A percentile compares a stretch with the other conserved stretches of the same genome.
Conservation (phyloP, 1,140 invertebrate genomes). For the Leptoteleia sp. region DNA sequence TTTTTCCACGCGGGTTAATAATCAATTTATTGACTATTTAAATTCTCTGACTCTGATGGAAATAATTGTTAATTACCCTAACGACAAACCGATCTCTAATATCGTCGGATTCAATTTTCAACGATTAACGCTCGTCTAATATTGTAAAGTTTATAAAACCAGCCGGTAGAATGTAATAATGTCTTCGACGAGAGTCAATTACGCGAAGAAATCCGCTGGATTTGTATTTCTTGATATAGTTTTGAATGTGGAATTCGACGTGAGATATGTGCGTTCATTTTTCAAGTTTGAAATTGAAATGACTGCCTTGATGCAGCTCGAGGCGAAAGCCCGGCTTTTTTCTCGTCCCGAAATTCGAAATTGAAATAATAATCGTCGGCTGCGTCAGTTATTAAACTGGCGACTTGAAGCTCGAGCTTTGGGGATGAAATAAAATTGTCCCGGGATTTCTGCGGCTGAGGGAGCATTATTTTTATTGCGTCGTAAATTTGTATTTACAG, state of each 20-base stretch:
- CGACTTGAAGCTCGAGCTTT: neutral
- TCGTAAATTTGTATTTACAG: slow-evolving; percentile 13
- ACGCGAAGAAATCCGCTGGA: slow-evolving; percentile 1
- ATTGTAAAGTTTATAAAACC: slow-evolving; percentile 1
- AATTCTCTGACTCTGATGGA: too few species aligned
- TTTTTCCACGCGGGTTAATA: neutral
- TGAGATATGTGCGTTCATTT: slow-evolving; percentile 14
- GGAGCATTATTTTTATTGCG: slow-evolving; percentile 3
- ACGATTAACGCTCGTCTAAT: neutral
- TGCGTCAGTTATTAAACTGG: slow-evolving; percentile 19
- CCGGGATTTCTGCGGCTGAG: neutral
- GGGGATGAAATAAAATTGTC: slow-evolving; percentile 10
- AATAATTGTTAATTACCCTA: too few species aligned
- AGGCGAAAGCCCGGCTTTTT: neutral
- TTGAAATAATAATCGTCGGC: slow-evolving; percentile 16
- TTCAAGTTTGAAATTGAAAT: slow-evolving; percentile 4
- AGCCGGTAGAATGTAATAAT: neutral
- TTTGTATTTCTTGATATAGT: slow-evolving; percentile 22
- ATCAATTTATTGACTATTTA: too few species aligned
- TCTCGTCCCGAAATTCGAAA: slow-evolving; percentile 2
- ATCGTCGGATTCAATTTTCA: too few species aligned
- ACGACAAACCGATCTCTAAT: too few species aligned
- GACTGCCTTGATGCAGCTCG: too few species aligned
- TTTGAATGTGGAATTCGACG: slow-evolving; percentile 4
- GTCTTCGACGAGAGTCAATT: slow-evolving; percentile 1